phyloP scores from a whole-genome alignment of 2,797 vertebrate species.

The Dicrostonyx torquatus region DNA sequence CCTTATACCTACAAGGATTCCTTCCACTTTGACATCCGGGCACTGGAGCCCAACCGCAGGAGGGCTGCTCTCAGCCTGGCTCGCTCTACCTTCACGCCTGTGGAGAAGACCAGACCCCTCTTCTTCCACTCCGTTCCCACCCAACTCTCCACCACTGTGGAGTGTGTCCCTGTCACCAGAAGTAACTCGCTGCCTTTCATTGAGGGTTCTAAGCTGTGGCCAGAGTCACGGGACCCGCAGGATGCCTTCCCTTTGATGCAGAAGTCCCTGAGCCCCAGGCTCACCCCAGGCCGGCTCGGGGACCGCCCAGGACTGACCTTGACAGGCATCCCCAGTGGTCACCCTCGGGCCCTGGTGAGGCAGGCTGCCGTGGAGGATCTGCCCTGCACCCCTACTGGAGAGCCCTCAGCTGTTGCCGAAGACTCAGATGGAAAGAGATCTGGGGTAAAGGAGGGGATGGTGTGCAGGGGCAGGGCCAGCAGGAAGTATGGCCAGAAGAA shows the following conservation, averaged over 20 bases:
- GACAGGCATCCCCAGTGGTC: constrained; percentile 87
- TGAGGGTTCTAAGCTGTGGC: constrained; percentile 81
- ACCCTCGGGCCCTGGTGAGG: constrained; percentile 93
- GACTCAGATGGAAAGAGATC: constrained; percentile 84
- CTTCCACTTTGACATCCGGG: constrained; percentile 97
- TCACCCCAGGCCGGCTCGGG: constrained; percentile 84
- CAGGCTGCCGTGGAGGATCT: constrained; percentile 95
- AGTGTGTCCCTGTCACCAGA: constrained; percentile 90
- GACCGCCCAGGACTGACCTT: constrained; percentile 83
- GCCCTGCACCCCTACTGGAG: constrained; percentile 82
- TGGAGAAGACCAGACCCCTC: constrained; percentile 86
- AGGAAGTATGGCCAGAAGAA: constrained; percentile 90
- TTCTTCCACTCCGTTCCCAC: constrained; percentile 93
- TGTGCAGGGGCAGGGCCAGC: constrained; percentile 82
- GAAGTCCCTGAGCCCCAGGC: constrained; percentile 82
- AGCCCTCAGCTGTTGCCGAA: constrained; percentile 79
- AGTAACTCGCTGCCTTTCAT: constrained; percentile 95
- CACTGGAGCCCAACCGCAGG: constrained; percentile 85
- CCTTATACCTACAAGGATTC: constrained; percentile 98
- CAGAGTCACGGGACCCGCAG: constrained; percentile 80
- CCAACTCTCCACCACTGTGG: constrained; percentile 88
- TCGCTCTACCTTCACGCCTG: constrained; percentile 82
- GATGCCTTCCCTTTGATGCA: constrained; percentile 79
- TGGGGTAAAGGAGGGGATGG: constrained; percentile 78
- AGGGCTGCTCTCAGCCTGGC: constrained; percentile 81